Evolutionary conservation across 2,797 vertebrate genomes (phyloP).

Genomic region (Clarias platycephalus): DNA sequence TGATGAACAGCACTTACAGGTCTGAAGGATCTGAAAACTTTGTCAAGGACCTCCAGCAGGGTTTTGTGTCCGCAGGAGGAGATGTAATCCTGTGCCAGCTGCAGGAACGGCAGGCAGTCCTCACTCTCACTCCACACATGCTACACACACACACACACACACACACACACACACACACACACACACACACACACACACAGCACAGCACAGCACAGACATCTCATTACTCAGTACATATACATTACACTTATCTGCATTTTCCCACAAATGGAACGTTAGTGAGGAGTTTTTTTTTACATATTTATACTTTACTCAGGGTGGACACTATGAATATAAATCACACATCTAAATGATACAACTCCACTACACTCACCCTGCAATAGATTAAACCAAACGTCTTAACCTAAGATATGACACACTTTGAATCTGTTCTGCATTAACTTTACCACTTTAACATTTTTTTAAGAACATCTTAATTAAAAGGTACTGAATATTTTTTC

Average conservation of each 20-base stretch:
- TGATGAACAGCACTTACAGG: conserved; percentile 79
- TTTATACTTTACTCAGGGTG: neutral
- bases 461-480: neutral
- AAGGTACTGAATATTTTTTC: neutral
- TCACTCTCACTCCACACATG: conserved; percentile 99
- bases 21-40: conserved; percentile 97
- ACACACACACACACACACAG: no score
- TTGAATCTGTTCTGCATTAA: neutral
- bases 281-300: neutral
- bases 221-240: neutral
- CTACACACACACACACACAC: conserved; percentile 65
- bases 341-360: neutral
- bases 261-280: neutral
- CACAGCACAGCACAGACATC: neutral
- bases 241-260: neutral
- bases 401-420: neutral
- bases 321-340: neutral
- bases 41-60: conserved; percentile 93
- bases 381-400: neutral
- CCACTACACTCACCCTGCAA: no score
- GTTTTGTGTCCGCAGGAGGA: conserved; percentile 98
- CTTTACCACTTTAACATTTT: neutral
- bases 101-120: conserved; percentile 96
- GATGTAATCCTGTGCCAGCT: conserved; percentile 97
- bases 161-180: conserved; percentile 3